Percentiles rank a stretch among this genome's conserved stretches.
Conservation (phyloP, 2,113 vertebrate species). For the Oryzias celebensis region DNA sequence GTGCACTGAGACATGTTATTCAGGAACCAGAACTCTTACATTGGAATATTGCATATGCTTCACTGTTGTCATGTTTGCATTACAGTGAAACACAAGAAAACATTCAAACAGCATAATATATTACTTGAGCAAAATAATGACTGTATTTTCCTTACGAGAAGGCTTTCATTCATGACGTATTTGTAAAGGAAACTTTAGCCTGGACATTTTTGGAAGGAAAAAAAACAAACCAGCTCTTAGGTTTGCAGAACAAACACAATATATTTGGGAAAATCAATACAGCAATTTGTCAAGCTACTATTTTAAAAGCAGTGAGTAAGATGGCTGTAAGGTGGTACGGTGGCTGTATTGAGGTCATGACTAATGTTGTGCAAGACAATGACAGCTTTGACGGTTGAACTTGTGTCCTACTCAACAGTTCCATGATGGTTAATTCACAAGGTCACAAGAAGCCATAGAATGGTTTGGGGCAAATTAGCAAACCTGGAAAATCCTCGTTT, state of each 20-base stretch:
- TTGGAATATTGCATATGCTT: too few species aligned
- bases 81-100: neutral
- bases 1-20: too few species aligned
- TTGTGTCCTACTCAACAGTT: conserved; percentile 19
- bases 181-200: conserved; percentile 36
- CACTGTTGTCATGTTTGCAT: too few species aligned
- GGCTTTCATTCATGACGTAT: conserved; percentile 59
- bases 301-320: conserved; percentile 37
- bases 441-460: conserved; percentile 26
- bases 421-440: conserved; percentile 22
- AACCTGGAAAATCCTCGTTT: conserved; percentile 32
- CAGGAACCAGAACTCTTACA: too few species aligned
- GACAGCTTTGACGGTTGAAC: conserved; percentile 37
- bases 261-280: conserved; percentile 37
- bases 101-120: conserved; percentile 33
- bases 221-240: conserved; percentile 27
- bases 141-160: conserved; percentile 46
- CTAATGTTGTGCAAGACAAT: conserved; percentile 8
- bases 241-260: conserved; percentile 51
- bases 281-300: conserved; percentile 12
- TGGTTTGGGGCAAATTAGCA: neutral
- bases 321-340: conserved; percentile 25
- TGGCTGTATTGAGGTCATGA: conserved; percentile 5
- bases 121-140: conserved; percentile 49
- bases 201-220: conserved; percentile 46